These are phyloP conservation scores for Neoaliturus tenellus DNA, from an alignment of 2,888 invertebrate genomes.

Conservation along the genomic window DNA sequence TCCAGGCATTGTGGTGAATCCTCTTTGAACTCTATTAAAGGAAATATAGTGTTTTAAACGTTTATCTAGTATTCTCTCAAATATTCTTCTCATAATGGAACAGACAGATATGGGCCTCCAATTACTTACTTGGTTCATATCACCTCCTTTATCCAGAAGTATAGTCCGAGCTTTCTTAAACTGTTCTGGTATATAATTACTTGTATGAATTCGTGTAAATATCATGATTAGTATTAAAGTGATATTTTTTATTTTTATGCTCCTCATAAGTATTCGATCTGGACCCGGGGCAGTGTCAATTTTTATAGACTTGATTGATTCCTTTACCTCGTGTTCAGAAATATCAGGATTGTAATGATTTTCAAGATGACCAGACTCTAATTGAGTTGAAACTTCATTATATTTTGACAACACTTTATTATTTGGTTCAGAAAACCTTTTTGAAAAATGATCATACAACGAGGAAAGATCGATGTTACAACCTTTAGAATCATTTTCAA, in stretches of 20 bases:
- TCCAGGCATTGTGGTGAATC: neutral
- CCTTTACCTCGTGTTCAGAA: neutral
- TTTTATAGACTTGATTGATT: neutral
- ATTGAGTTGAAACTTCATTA: neutral
- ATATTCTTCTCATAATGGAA: neutral
- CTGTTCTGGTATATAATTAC: neutral
- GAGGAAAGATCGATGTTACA: neutral
- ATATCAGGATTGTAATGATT: neutral
- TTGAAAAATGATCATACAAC: neutral
- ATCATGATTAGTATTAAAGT: neutral
- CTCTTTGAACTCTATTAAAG: neutral
- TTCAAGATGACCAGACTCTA: neutral
- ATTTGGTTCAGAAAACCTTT: neutral
- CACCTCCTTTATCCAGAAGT: neutral
- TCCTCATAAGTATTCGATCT: neutral
- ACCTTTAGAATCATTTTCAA: neutral
- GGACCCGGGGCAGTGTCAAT: neutral
- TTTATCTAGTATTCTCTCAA: neutral
- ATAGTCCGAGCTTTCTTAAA: neutral
- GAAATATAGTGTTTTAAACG: neutral
- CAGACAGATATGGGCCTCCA: slow-evolving; percentile 4
- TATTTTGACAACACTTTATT: neutral
- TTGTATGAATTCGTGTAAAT: neutral
- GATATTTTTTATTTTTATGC: neutral
- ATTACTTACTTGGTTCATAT: neutral